Conservation (phyloP, 1,140 invertebrate genomes). For the Megalopta genalis region DNA sequence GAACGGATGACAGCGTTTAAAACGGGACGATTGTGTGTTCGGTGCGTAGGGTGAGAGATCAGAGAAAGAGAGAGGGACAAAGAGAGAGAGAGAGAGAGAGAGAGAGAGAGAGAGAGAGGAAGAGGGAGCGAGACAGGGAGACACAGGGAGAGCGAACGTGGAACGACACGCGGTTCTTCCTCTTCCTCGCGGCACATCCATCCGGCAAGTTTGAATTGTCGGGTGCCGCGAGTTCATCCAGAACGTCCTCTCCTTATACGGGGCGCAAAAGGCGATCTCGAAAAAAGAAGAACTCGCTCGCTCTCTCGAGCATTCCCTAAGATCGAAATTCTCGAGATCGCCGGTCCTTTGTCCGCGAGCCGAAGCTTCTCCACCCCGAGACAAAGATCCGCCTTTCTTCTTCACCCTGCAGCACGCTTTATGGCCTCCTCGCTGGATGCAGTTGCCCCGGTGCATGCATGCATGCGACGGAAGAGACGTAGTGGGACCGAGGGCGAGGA, state of each 20-base stretch:
- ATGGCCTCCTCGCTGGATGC: no score
- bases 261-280: slow-evolving; percentile 19
- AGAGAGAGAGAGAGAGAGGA: no score
- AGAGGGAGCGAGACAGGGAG: no score
- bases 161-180: background rate
- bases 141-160: background rate
- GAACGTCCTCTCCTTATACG: background rate
- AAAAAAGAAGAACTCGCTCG: slow-evolving; percentile 14
- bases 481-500: no score
- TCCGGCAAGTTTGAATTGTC: background rate
- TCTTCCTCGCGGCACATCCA: background rate
- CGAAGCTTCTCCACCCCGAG: slow-evolving; percentile 22
- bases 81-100: no score
- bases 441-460: no score
- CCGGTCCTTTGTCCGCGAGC: slow-evolving; percentile 30
- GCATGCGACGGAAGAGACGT: no score
- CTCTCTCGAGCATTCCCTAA: slow-evolving; percentile 32
- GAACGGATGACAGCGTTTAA: no score
- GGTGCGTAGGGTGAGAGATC: no score
- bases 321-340: slow-evolving; percentile 48
- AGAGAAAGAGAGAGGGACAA: no score
- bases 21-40: no score
- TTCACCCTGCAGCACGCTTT: background rate
- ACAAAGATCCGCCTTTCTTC: slow-evolving; percentile 34
- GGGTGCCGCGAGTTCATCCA: background rate